A percentile compares a stretch with the other conserved stretches of the same genome.
These are phyloP conservation scores for Clarias macrocephalus DNA, from an alignment of 2,113 vertebrate genomes.

Conservation along the genomic window DNA sequence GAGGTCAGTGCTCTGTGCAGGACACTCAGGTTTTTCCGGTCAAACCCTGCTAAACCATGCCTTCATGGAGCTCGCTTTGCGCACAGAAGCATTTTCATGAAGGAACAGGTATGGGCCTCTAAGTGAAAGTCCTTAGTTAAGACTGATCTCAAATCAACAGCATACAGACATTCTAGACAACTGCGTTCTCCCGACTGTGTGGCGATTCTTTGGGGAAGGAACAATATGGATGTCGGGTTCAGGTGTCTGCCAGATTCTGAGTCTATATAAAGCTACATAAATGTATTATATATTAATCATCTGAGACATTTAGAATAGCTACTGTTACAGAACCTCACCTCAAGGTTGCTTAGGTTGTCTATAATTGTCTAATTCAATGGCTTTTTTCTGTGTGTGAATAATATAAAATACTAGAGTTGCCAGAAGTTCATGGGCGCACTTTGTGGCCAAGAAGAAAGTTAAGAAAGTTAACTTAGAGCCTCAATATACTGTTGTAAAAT, in stretches of 20 bases:
- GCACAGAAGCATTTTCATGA: no score
- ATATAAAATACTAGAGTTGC: not conserved
- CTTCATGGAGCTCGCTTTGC: no score
- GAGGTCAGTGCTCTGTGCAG: no score
- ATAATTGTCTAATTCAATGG: not conserved
- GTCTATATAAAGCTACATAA: not conserved
- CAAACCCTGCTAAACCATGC: no score
- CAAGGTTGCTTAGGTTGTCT: not conserved
- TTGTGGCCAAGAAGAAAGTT: not conserved
- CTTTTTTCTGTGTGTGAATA: not conserved
- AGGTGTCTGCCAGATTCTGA: not conserved
- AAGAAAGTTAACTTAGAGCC: not conserved
- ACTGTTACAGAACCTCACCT: not conserved
- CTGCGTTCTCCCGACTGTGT: not conserved
- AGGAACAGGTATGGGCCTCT: no score
- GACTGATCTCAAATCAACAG: no score
- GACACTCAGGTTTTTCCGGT: no score
- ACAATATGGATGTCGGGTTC: not conserved
- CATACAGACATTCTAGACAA: not conserved
- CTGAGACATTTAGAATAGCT: not conserved
- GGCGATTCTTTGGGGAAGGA: not conserved
- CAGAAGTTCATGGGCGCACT: not conserved
- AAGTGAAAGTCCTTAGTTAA: no score
- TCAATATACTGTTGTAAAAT: not conserved
- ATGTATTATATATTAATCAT: not conserved